Conservation (phyloP, 2,113 vertebrate species). For the Zapornia atra region DNA sequence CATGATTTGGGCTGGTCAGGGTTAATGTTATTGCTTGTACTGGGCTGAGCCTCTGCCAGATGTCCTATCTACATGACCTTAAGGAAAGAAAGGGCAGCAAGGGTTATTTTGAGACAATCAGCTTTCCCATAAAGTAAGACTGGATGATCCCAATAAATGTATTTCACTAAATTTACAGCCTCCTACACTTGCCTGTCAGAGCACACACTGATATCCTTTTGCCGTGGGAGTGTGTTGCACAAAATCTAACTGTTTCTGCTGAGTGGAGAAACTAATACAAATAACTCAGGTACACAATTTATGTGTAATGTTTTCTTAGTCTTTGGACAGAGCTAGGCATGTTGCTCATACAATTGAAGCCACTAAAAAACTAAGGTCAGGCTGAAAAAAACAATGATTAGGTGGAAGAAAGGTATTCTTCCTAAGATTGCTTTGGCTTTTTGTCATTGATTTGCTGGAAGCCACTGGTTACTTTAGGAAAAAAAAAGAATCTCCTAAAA, state of each 20-base stretch:
- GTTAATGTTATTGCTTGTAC: neutral
- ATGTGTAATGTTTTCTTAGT: neutral
- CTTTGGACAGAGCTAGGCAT: neutral
- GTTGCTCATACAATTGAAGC: neutral
- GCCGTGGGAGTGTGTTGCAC: neutral
- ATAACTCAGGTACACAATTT: neutral
- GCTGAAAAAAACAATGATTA: neutral
- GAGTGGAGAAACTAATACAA: neutral
- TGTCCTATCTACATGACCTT: neutral
- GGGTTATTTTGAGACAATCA: neutral
- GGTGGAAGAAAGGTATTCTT: neutral
- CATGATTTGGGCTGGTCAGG: neutral
- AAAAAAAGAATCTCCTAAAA: neutral
- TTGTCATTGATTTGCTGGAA: neutral
- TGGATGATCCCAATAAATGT: neutral
- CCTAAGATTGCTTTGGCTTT: neutral
- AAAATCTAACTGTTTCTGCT: neutral
- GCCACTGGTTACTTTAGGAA: neutral
- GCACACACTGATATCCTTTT: neutral
- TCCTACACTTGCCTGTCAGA: neutral
- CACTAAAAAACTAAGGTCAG: neutral
- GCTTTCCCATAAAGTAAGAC: neutral
- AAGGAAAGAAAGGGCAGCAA: neutral
- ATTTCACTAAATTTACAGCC: conserved; percentile 20
- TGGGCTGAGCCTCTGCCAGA: neutral